Evolutionary conservation across 1,140 invertebrate species (phyloP), one percentile per base, ranked within the genome.

Genomic region (Drosophila sproati): DNA sequence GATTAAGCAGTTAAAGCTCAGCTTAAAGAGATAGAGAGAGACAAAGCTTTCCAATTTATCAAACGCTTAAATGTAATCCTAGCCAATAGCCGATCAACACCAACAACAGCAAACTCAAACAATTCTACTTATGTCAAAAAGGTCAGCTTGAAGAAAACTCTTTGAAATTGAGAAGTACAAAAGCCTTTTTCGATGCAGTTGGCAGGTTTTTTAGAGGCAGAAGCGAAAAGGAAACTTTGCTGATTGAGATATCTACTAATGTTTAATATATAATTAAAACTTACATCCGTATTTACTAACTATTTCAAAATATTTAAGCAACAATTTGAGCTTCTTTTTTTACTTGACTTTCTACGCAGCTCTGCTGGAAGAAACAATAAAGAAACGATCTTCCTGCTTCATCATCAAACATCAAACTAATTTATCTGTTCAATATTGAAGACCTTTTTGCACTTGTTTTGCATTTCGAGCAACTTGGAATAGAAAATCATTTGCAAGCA

Each of bases 371-470:
- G 1, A 20, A 47, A 47, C 43, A 20, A 47, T 47, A 47, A 20
- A 20, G 20, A 20, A 20, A 20, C 20, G 20, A 20, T 20, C 1
- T 20, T 20, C 20, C 20, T 20, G 20, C 20, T 20, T 20, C 20
- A 20, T 20, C 20, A 20, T 20, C 20, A 48, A 48, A n/a, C 12
- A 5, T 34, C n/a, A 56, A 67, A 39, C 43, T 50, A 50, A 68
- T 59, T 59, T 59, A 61, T 61, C n/a, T 20, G 39, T 39, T 60
- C 41, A n/a, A 31, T 35, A 52, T 20, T 56, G 2, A 35, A 43
- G 61, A 48, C 43, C 61, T 55, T 63, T 67, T 64, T 64, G 59
- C 52, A 57, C 52, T 71, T 47, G 5, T 51, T 72, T 72, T 64
- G 41, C 68, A 71, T 62, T 50, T 28, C 47, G 4, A 56, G 34